phyloP scores from a whole-genome alignment of 2,888 invertebrate species.

The Crossocerus cetratus region DNA sequence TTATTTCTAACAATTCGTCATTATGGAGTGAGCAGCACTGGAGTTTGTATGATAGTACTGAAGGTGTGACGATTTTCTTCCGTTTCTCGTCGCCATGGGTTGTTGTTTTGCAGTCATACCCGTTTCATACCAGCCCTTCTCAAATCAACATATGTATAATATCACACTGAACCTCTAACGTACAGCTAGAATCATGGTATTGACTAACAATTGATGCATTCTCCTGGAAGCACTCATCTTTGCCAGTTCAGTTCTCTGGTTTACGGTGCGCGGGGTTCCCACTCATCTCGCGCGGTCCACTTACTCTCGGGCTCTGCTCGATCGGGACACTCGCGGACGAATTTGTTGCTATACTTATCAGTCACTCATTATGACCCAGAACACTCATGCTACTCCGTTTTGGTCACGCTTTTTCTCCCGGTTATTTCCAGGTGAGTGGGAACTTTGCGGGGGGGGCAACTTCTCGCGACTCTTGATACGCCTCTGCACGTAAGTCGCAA shows the following conservation, averaged over 20 bases:
- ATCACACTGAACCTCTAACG: conserved; percentile 69
- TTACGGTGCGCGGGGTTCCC: conserved; percentile 69
- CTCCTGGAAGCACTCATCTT: background rate
- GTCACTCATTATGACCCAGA: conserved; percentile 42
- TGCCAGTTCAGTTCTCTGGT: conserved; percentile 23
- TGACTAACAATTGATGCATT: background rate
- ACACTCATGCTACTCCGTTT: conserved; percentile 50
- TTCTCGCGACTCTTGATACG: conserved; percentile 72
- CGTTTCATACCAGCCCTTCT: conserved; percentile 62
- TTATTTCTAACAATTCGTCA: no score
- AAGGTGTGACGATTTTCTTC: background rate
- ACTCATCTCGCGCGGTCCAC: conserved; percentile 64
- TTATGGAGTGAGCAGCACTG: no score
- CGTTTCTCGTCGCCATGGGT: conserved; percentile 48
- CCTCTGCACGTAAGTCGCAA: conserved; percentile 74
- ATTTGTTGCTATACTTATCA: conserved; percentile 14
- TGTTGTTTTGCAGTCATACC: conserved; percentile 68
- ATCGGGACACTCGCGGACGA: conserved; percentile 1
- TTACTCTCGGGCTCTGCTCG: background rate
- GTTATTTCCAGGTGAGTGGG: conserved; percentile 76
- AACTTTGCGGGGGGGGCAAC: conserved; percentile 73
- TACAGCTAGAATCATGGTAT: conserved; percentile 62
- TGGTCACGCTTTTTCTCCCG: conserved; percentile 72
- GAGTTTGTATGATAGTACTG: no score
- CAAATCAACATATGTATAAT: conserved; percentile 60